Evolutionary conservation across 2,797 vertebrate species (phyloP), one percentile per base, ranked within the genome.

Genomic region (Iguana delicatissima): DNA sequence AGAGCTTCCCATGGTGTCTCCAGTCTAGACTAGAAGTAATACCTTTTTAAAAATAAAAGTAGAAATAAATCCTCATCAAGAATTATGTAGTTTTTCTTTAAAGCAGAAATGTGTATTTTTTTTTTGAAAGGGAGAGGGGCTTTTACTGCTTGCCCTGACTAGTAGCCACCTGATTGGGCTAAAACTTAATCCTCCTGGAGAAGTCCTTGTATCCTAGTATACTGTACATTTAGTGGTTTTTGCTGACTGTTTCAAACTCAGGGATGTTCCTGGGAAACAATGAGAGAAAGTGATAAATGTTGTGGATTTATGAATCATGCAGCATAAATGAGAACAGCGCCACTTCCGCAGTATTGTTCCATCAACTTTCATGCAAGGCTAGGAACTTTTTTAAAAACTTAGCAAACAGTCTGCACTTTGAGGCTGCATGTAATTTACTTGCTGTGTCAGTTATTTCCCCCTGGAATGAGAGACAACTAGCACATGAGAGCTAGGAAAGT

Each of bases 141-240:
- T 50, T 64, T 90, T 83, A 83, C 84, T 89, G 73, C 32, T 88
- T 88, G 81, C 9, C 50, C n/a, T 79, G 2, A 64, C 9, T 81
- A 16, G 14, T 20, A 87, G 52, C 59, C 62, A 59, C n/a, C 35
- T 86, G 79, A 82, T 82, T 86, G 87, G 92, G 35, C 80, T 72
- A 26, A 86, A 86, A 62, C 22, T 6, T 50, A n/a, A 79, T 32
- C 26, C 26, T 79, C 16, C 35, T 38, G 26, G 46, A 55, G 29
- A 69, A 16, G 18, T 85, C 32, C 62, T 13, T 35, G n/a, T 20
- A 86, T 85, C 42, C 83, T 32, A 52, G 42, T 4, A 26, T 38
- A 76, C 13, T 38, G 26, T 42, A 42, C 32, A 32, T 29, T 7
- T 42, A 2, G 18, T 59, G 73, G 52, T 26, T 29, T 77, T 77